Base-by-base conservation (phyloP, 2,888 invertebrate species). In the Gerris lacustris region DNA sequence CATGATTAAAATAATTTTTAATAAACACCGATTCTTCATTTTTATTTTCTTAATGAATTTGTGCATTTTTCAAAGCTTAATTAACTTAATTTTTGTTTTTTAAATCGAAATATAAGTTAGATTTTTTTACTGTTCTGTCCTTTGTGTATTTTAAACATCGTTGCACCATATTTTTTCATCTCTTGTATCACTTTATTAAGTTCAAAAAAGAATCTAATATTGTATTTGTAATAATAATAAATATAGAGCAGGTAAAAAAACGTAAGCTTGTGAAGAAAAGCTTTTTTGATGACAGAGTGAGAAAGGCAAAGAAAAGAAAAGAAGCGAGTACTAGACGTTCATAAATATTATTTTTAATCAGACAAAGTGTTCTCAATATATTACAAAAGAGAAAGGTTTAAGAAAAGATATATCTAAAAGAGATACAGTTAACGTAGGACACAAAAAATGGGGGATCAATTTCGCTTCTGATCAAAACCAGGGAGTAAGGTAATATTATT, bases 331-430 rank as follows among this genome's bases (percentile, higher is more conserved):
- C 31, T 31, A 55, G 15, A 55, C 55, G 55, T 55, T 55, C 55
- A 55, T 55, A 55, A 55, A 55, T 55, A 55, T 55, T 55, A 55
- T 55, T 55, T 55, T 55, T 55, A 55, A 55, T 55, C 55, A 55
- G 55, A 55, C 55, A 55, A 55, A 55, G 55, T 55, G 55, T 55
- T 55, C 55, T 55, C 55, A 55, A 55, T 55, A 55, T 55, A 55
- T 55, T 55, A 55, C 55, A 55, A 15, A 15, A 55, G 55, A 55
- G 9, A 55, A 55, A 55, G 15, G 15, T 9, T 55, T 11, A 55
- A 55, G 15, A 55, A 55, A 55, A 55, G 2, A 55, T 55, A 9
- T 55, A 11, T 55, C 15, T 55, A 55, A 31, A 31, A 31, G 31
- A 55, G 55, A 55, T 55, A 55, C 55, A 11, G 55, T 15, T 55